Base-by-base conservation (phyloP, 2,113 vertebrate species). In the Cyprinus carpio region DNA sequence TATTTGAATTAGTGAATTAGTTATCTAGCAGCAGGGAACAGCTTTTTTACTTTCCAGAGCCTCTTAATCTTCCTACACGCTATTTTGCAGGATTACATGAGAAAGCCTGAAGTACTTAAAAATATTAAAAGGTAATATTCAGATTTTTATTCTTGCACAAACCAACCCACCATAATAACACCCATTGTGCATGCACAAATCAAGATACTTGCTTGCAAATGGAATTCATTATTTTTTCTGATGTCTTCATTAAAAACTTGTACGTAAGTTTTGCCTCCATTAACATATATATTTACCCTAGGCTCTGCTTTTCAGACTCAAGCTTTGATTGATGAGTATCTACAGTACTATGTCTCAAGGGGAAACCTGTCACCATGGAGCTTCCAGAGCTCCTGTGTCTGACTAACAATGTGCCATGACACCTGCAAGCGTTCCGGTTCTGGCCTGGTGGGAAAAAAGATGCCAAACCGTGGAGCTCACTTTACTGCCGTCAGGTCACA, bases 261-360 rank as follows among this genome's bases (percentile, higher is more conserved):
- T 46, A 12, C 2, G 23, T 6, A 46, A 20, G 4, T 81, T 65
- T 81, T 46, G 40, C n/a, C 34, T 6, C 16, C 2, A 27, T 65
- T 65, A 6, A 64, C 37, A 65, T 11, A 62, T 46, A 65, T 29
- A 13, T 65, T 81, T 65, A 25, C 37, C 51, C 23, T 46, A 29
- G 46, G 80, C 80, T 56, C 40, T 82, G 18, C 12, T 67, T 82
- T 71, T 54, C 43, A 71, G 79, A 27, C 79, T 13, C 79, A 40
- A 40, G 78, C 27, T 46, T 12, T 82, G 80, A 82, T 54, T 82
- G 80, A 82, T 71, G 46, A 69, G 64, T 54, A 67, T 69, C 64
- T 82, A 20, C 46, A 71, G 64, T 54, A 82, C 31, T 49, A 25
- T 23, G 64, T 46, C 78, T 81, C 54, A 1, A 20, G 34, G 56